Base-by-base conservation (phyloP, 2,113 vertebrate genomes). In the Clarias batrachus region DNA sequence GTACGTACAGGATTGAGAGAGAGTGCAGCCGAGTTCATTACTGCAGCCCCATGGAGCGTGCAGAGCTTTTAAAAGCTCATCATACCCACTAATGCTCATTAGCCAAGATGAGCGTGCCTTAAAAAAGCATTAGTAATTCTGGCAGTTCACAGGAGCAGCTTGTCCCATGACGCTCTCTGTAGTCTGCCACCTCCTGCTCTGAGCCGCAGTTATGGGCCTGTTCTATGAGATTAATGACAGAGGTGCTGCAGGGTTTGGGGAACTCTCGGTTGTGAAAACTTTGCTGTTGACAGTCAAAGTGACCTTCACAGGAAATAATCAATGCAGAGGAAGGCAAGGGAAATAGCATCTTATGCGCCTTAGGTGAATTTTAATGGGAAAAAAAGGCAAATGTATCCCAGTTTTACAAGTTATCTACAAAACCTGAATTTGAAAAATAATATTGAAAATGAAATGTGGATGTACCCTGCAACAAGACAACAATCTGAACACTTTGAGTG, bases 11-110 rank as follows among this genome's bases (percentile, higher is more conserved):
- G 54, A 62, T 60, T 81, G 71, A 83, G 60, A 78, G 63, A 79
- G 65, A 66, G 60, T 57, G 30, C 54, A 71, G n/a, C 54, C 0
- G 56, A 81, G 85, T 79, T 81, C 48, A 80, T 41, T 56, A 86
- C 59, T 25, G 41, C 56, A 48, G 71, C 82, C 81, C 78, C 52
- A 37, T 62, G 56, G 85, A 87, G 82, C 70, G 13, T 84, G 56
- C 13, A 65, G 78, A 87, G 86, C 57, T 71, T 86, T 86, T 89
- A 89, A 89, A 86, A 89, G 85, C 85, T 85, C 83, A 87, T 89
- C 79, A 74, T 85, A 41, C 71, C 37, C 82, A 63, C 83, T 82
- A 82, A 89, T 85, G 86, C 78, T 87, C 82, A 87, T 87, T 87
- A 89, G 17, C 82, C 82, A 82, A 54, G 68, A 86, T 81, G 76